Conservation (phyloP, 2,888 invertebrate species). For the Zhuqinia jingwanae region DNA sequence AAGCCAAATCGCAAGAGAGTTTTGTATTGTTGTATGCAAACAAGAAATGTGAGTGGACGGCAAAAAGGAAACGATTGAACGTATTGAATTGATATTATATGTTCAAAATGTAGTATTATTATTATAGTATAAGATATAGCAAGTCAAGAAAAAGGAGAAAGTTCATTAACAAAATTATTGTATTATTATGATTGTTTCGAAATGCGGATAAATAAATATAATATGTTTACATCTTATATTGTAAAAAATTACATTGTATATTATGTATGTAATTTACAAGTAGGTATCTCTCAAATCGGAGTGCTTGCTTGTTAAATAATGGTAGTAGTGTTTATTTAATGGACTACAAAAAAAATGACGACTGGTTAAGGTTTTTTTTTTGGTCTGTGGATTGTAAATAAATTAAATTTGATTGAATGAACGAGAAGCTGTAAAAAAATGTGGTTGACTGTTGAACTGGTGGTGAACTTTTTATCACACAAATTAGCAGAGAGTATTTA, state of each 20-base stretch:
- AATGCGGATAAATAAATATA: slow-evolving; percentile 22
- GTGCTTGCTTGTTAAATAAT: slow-evolving; percentile 19
- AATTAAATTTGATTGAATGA: neutral
- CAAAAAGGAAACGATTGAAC: slow-evolving; percentile 1
- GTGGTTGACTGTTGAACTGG: slow-evolving; percentile 15
- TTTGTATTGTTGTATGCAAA: slow-evolving; percentile 4
- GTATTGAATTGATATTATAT: slow-evolving; percentile 1
- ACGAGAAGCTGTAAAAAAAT: too few relatives aligned
- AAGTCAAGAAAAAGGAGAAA: slow-evolving; percentile 62
- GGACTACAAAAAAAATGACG: slow-evolving; percentile 15
- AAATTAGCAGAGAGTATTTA: slow-evolving; percentile 43
- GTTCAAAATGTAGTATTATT: neutral
- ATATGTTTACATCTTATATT: too few relatives aligned
- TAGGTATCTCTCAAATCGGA: too few relatives aligned
- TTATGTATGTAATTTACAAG: too few relatives aligned
- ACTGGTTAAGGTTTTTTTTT: too few relatives aligned
- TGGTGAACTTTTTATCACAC: slow-evolving; percentile 4
- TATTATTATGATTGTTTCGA: slow-evolving; percentile 49
- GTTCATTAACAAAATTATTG: slow-evolving; percentile 61
- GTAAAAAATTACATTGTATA: too few relatives aligned
- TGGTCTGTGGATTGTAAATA: slow-evolving; percentile 29
- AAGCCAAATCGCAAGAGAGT: slow-evolving; percentile 7
- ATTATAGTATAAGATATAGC: neutral
- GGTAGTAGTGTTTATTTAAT: slow-evolving; percentile 24
- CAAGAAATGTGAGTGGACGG: slow-evolving; percentile 37